Percentiles rank a stretch among this genome's conserved stretches.
phyloP scores from a whole-genome alignment of 2,797 vertebrate genomes.

The Euthynnus affinis region DNA sequence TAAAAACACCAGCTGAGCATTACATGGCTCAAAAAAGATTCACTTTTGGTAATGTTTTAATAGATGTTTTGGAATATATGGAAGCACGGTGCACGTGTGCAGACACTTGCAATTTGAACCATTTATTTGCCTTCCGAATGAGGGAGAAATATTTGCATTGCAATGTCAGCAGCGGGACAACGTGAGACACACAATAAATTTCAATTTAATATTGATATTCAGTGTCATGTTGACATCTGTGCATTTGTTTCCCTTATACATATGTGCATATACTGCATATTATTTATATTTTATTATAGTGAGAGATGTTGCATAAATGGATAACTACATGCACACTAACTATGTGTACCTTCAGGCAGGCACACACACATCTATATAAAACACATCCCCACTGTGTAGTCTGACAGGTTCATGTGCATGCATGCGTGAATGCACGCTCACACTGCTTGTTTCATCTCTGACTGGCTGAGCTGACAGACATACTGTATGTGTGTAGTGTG shows the following conservation, averaged over 20 bases:
- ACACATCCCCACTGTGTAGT: background rate
- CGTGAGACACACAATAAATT: background rate
- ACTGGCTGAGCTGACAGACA: conserved; percentile 54
- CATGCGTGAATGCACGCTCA: conserved; percentile 28
- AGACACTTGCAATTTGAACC: background rate
- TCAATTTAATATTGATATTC: conserved; percentile 19
- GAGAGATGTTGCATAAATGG: conserved; percentile 16
- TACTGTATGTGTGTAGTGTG: conserved; percentile 10
- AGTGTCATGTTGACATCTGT: conserved; percentile 43
- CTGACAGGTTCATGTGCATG: conserved; percentile 25
- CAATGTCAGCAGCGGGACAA: conserved; percentile 30
- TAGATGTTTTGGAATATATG: background rate
- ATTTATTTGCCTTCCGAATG: conserved; percentile 32
- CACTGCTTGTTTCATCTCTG: background rate
- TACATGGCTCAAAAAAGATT: background rate
- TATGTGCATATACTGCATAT: conserved; percentile 1
- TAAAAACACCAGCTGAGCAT: background rate
- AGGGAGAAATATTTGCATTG: conserved; percentile 35
- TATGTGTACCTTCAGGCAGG: background rate
- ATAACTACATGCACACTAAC: background rate
- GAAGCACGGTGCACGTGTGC: conserved; percentile 9
- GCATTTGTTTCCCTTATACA: conserved; percentile 11
- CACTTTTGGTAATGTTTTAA: background rate
- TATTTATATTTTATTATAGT: background rate
- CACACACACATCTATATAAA: conserved; percentile 7